phyloP scores from a whole-genome alignment of 2,113 vertebrate genomes.

The Cromileptes altivelis region DNA sequence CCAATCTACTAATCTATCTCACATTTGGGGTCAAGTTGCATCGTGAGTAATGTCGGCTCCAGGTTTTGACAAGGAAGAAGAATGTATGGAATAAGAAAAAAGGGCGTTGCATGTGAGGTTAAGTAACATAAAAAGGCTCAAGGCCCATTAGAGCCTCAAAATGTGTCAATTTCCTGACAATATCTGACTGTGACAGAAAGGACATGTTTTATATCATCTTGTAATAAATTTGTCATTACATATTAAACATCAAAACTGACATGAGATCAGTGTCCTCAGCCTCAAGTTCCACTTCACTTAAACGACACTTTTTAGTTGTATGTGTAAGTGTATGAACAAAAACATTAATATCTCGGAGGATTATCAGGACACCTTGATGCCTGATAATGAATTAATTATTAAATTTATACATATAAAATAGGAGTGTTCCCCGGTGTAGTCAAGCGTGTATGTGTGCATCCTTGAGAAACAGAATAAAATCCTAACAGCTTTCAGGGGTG shows the following conservation, averaged over 20 bases:
- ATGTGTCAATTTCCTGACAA: too few species aligned
- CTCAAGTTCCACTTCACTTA: background rate
- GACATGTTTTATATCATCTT: too few species aligned
- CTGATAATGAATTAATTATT: slow-evolving; percentile 3
- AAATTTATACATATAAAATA: background rate
- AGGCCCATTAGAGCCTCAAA: too few species aligned
- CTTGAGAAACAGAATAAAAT: slow-evolving; percentile 14
- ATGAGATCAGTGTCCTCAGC: background rate
- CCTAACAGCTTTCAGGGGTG: background rate
- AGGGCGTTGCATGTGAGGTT: too few species aligned
- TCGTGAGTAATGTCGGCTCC: too few species aligned
- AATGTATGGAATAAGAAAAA: too few species aligned
- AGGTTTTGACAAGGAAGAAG: too few species aligned
- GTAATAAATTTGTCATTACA: too few species aligned
- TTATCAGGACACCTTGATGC: background rate
- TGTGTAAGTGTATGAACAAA: background rate
- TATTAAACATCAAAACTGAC: background rate
- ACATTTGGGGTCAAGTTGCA: too few species aligned
- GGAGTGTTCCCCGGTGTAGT: background rate
- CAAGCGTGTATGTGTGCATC: background rate
- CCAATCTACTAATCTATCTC: too few species aligned
- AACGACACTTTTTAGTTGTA: background rate
- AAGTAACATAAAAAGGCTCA: too few species aligned
- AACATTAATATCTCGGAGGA: slow-evolving; percentile 1
- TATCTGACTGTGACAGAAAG: too few species aligned